These are phyloP conservation scores for Sicus ferrugineus DNA, from an alignment of 2,888 invertebrate species.

Conservation along the genomic window DNA sequence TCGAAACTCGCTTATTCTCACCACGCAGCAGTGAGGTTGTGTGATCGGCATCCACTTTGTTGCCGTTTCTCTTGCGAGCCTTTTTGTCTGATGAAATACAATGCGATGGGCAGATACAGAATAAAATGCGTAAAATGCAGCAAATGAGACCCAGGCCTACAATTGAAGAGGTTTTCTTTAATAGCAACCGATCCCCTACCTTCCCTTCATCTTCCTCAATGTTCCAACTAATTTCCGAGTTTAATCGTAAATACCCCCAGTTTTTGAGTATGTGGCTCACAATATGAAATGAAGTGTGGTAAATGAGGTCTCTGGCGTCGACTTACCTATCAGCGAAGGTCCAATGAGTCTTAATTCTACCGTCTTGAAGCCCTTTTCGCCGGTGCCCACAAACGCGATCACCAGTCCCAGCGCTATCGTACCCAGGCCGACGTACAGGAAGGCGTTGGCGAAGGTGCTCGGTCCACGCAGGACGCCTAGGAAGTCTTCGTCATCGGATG, in stretches of 20 bases:
- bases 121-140: conserved; percentile 81
- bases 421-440: conserved; percentile 85
- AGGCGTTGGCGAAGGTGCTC: conserved; percentile 83
- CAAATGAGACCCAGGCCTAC: conserved; percentile 78
- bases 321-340: conserved; percentile 74
- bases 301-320: background rate
- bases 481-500: conserved; percentile 77
- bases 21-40: conserved; percentile 63
- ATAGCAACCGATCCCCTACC: no score
- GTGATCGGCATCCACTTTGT: conserved; percentile 64
- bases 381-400: conserved; percentile 89
- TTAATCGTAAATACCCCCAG: no score
- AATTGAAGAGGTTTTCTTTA: background rate
- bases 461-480: conserved; percentile 73
- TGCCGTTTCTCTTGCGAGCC: conserved; percentile 68
- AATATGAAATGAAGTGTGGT: no score
- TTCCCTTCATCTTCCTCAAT: no score
- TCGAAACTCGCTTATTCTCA: conserved; percentile 63
- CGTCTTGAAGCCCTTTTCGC: conserved; percentile 88
- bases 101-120: conserved; percentile 84
- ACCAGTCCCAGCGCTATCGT: conserved; percentile 85
- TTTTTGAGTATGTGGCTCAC: no score
- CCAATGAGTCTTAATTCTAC: conserved; percentile 86
- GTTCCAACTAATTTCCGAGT: no score
- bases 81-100: conserved; percentile 75